phyloP scores from a whole-genome alignment of 1,140 invertebrate genomes.

The Trigoniulus corallinus region DNA sequence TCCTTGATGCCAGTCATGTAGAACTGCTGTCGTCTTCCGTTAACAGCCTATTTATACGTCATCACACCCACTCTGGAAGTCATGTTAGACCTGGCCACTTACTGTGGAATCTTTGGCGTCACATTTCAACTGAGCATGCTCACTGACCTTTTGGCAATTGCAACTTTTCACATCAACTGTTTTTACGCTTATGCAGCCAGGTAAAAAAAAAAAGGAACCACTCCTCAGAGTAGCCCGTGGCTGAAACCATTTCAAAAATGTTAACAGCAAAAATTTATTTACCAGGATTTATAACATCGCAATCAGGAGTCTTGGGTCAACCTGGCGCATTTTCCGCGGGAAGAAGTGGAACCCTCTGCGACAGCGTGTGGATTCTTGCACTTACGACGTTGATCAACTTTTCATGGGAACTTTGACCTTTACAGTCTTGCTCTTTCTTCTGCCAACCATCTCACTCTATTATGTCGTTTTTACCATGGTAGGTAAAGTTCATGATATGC shows the following conservation, averaged over 20 bases:
- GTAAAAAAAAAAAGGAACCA: conserved; percentile 40
- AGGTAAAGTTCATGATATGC: neutral
- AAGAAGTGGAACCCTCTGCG: conserved; percentile 81
- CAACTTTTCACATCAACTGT: conserved; percentile 82
- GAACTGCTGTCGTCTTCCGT: no score
- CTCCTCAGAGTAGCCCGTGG: no score
- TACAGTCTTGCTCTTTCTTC: conserved; percentile 67
- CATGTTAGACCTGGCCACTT: neutral
- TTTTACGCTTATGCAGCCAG: conserved; percentile 89
- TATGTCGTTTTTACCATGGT: conserved; percentile 58
- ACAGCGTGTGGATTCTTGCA: conserved; percentile 26
- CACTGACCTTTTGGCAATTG: conserved; percentile 59
- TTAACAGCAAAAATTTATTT: conserved; percentile 16
- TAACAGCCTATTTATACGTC: neutral
- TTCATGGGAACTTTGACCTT: conserved; percentile 79
- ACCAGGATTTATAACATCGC: conserved; percentile 67
- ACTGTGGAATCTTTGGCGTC: conserved; percentile 34
- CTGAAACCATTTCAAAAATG: conserved; percentile 5
- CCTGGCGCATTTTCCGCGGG: conserved; percentile 74
- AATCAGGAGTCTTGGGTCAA: conserved; percentile 49
- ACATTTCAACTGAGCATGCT: conserved; percentile 64
- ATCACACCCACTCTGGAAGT: neutral
- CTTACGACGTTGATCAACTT: conserved; percentile 63
- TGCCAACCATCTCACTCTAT: conserved; percentile 78
- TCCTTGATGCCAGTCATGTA: no score